Conservation (phyloP, 1,140 invertebrate genomes). For the silkworm (Bombyx mori) region ASM3026992v2 NC_085115.1:7293001-7293500, state of each 20-base stretch:
- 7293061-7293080: constrained; percentile 6
- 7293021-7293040: constrained; percentile 1
- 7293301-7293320: too few species aligned
- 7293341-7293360: too few species aligned
- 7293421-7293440: too few species aligned
- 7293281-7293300: too few species aligned
- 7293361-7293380: too few species aligned
- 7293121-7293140: constrained; percentile 19
- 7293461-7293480: not conserved
- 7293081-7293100: constrained; percentile 9
- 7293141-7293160: constrained; percentile 18
- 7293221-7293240: not conserved
- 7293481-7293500: constrained; percentile 12
- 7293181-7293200: constrained; percentile 37
- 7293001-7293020: not conserved
- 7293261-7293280: not conserved
- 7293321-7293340: too few species aligned
- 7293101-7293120: constrained; percentile 14
- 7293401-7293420: too few species aligned
- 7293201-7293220: constrained; percentile 35
- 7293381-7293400: too few species aligned
- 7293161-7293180: constrained; percentile 28
- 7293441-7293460: too few species aligned
- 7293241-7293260: too few species aligned
- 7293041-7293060: constrained; percentile 5